phyloP scores from a whole-genome alignment of 2,888 invertebrate genomes.

The Drosophila helvetica region DNA sequence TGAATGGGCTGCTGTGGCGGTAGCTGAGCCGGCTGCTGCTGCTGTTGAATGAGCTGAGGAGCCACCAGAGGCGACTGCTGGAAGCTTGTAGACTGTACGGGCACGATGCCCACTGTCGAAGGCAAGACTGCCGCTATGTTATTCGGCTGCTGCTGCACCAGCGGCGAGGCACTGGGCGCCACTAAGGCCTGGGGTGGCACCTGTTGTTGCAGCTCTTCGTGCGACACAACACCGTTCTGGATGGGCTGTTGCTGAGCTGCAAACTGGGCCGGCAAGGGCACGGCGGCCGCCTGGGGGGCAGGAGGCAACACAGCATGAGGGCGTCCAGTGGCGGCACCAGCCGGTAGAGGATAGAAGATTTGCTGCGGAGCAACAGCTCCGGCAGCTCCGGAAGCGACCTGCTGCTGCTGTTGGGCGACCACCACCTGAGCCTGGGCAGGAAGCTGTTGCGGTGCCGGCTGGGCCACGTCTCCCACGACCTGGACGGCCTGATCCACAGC shows the following conservation, averaged over 20 bases:
- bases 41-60: conserved; percentile 46
- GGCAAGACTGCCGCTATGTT: conserved; percentile 56
- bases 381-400: conserved; percentile 63
- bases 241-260: conserved; percentile 73
- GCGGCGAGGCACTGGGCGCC: conserved; percentile 82
- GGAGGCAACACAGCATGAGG: conserved; percentile 79
- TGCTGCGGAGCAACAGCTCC: conserved; percentile 67
- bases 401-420: conserved; percentile 55
- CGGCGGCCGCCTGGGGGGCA: conserved; percentile 68
- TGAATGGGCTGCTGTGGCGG: conserved; percentile 44
- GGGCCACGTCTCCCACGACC: conserved; percentile 57
- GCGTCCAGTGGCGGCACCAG: conserved; percentile 75
- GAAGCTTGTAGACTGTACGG: conserved; percentile 68
- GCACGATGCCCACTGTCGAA: conserved; percentile 59
- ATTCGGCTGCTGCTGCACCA: conserved; percentile 78
- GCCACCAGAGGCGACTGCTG: conserved; percentile 75
- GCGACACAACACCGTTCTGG: conserved; percentile 83
- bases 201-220: conserved; percentile 82
- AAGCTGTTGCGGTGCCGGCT: conserved; percentile 54
- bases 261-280: conserved; percentile 78
- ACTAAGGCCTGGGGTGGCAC: conserved; percentile 82
- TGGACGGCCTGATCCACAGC: conserved; percentile 69
- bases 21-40: conserved; percentile 43
- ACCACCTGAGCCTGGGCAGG: conserved; percentile 67
- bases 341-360: conserved; percentile 82